Conservation (phyloP, 2,113 vertebrate species). For the Spea multiplicata region DNA sequence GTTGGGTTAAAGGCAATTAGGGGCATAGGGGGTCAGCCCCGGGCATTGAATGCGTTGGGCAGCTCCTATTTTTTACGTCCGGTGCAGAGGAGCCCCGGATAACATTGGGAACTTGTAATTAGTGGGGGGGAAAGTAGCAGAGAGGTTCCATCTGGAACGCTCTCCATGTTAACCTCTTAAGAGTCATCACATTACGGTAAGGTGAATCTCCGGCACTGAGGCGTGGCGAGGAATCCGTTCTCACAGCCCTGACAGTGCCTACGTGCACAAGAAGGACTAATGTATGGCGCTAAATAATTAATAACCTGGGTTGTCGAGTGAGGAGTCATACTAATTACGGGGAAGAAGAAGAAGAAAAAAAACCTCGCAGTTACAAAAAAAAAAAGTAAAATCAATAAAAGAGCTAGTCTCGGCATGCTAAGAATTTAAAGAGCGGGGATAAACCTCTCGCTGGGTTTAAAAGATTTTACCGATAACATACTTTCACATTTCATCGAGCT, state of each 20-base stretch:
- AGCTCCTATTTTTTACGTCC: no score
- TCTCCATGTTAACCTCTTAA: not conserved
- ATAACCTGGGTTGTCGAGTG: constrained; percentile 13
- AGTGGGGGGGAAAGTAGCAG: no score
- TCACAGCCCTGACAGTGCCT: constrained; percentile 28
- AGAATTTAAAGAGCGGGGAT: not conserved
- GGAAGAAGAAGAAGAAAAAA: constrained; percentile 9
- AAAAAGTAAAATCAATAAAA: constrained; percentile 1
- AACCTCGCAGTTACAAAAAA: not conserved
- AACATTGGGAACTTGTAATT: no score
- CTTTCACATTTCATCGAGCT: no score
- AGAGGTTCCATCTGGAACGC: no score
- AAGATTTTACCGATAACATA: no score
- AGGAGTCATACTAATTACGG: constrained; percentile 37
- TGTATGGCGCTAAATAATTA: constrained; percentile 32
- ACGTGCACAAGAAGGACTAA: constrained; percentile 26
- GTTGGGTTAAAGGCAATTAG: no score
- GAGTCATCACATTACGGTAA: constrained; percentile 27
- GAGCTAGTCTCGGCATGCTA: constrained; percentile 23
- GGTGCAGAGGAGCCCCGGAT: no score
- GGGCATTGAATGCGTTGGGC: no score
- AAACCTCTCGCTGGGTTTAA: no score
- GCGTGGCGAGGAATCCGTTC: constrained; percentile 10
- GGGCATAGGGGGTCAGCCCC: no score
- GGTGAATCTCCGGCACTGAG: constrained; percentile 21